Percentiles rank a stretch among this genome's conserved stretches.
Conservation (phyloP, 2,797 vertebrate genomes). For the Pseudochirops cupreus region DNA sequence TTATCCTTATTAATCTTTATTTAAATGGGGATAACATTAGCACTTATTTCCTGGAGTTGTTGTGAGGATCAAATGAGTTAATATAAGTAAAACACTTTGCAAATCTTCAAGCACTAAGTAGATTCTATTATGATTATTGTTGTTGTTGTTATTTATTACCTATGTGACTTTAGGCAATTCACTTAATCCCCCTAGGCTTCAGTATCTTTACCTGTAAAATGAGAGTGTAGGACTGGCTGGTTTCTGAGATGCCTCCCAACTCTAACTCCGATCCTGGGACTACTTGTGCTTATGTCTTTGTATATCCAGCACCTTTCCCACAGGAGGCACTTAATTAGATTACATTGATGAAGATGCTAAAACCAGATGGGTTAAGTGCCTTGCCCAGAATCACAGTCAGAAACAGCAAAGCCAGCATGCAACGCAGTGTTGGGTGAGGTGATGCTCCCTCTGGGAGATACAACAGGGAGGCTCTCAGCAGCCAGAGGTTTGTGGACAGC, state of each 20-base stretch:
- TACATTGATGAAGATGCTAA: neutral
- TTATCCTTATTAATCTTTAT: neutral
- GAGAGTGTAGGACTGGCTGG: too few species aligned
- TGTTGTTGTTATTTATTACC: neutral
- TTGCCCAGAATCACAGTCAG: neutral
- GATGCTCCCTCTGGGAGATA: neutral
- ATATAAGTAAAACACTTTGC: neutral
- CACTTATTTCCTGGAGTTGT: neutral
- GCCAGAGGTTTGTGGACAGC: neutral
- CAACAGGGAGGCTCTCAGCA: neutral
- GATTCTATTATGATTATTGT: neutral
- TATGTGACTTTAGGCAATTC: neutral
- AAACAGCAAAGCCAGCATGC: neutral
- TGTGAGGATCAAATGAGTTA: neutral
- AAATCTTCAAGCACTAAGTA: neutral
- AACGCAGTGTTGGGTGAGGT: neutral
- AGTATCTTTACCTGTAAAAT: neutral
- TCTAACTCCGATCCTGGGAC: neutral
- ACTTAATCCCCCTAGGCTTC: neutral
- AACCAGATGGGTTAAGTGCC: neutral
- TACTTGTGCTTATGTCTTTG: neutral
- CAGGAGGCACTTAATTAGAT: neutral
- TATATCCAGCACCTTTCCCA: neutral
- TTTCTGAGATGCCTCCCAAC: neutral
- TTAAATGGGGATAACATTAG: neutral